Evolutionary conservation across 1,140 invertebrate species (phyloP), one percentile per base, ranked within the genome.

Genomic region (Trypoxylus dichotomus): DNA sequence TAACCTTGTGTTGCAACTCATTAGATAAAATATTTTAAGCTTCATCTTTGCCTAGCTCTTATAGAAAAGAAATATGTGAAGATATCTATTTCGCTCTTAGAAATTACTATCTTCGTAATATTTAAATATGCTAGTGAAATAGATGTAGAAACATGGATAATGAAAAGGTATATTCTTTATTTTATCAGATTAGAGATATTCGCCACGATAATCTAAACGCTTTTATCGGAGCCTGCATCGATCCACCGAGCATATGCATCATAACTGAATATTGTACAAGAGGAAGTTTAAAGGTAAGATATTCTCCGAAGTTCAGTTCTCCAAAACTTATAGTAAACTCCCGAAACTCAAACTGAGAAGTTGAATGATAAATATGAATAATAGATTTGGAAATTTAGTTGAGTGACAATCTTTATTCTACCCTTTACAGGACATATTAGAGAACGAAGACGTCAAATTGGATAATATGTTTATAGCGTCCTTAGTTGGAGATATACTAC

Each of bases 391-490:
- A 71, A 1, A 21, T 71, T 71, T 27, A 10, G 24, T 19, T 27
- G 3, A 24, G 3, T 24, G 68, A 71, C 24, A 7, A 15, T 71
- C 24, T 60, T 63, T 25, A 41, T 41, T 76, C 75, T 73, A 37
- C 32, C 74, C 82, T 68, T 87, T 90, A 25, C 87, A 96, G 94
- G 96, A 97, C 86, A 95, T 97, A 82, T 86, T 97, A 76, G 94
- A 95, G 83, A 96, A 96, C 82, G 94, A 95, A 83, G 94, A 96
- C 83, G 93, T 97, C 27, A 96, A 95, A 86, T 86, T 97, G 83
- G 95, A 97, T 86, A 95, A 94, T 83, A 96, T 96, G 94, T 97
- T 97, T 85, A 93, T 95, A 82, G 94, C 95, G 21, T 96, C 95
- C 24, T 87, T 97, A 47, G 93, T 96, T 15, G 94, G 92, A 15